Evolutionary conservation across 2,888 invertebrate species (phyloP), one percentile per base, ranked within the genome.

Genomic region (Catocala fraxini): DNA sequence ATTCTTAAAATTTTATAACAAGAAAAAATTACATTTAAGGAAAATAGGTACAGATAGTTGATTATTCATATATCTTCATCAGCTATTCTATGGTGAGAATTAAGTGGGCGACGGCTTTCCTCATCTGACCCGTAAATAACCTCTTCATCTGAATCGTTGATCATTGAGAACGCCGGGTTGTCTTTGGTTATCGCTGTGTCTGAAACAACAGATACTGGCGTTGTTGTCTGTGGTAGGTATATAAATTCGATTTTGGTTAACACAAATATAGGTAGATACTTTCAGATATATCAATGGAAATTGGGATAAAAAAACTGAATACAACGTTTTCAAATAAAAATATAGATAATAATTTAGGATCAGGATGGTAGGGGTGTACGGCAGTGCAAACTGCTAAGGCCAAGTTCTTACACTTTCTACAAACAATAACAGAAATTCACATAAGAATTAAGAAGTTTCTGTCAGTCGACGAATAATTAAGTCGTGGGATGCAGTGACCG

Each of bases 111-210:
- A 63, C 98, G 95, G 81, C 97, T 97, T 80, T 98, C 98, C 81
- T 98, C 98, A 71, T 98, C 98, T 0, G 98, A 98, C 25, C 98
- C 99, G 87, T 99, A 99, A 80, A 99, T 97, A 7, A 99, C 98
- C 74, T 98, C 98, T 89, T 99, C 99, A 85, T 99, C 99, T 0
- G 99, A 99, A 85, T 99, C 99, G 90, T 99, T 99, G 79, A 99
- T 97, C 99, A 99, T 99, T 25, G 99, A 99, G 90, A 99, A 98
- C 10, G 99, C 97, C 52, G 99, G 99, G 94, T 99, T 99, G 94
- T 99, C 99, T 93, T 99, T 99, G 56, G 98, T 98, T 77, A 99
- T 98, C 54, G 97, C 96, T 54, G 97, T 96, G 91, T 99, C 99
- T 97, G 95, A 61, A 73, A 76, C 56, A 63, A 95, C 95, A 73